phyloP scores from a whole-genome alignment of 2,888 invertebrate genomes.

The Limnephilus rhombicus region DNA sequence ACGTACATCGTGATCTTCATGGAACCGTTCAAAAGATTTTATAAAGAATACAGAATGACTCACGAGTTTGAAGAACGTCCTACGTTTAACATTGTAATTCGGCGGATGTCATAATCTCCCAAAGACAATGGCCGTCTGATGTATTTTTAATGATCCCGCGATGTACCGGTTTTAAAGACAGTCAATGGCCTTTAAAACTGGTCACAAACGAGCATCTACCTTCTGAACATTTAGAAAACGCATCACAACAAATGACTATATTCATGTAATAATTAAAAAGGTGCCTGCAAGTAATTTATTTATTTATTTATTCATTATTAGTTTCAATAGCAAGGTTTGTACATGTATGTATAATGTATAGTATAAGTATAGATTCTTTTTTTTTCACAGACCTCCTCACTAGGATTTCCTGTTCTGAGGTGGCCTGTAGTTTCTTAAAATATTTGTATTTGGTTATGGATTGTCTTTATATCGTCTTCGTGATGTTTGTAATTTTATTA shows the following conservation, averaged over 20 bases:
- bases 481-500: too few relatives aligned
- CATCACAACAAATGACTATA: background rate
- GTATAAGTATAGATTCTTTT: too few relatives aligned
- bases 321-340: too few relatives aligned
- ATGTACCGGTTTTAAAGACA: background rate
- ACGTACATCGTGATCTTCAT: background rate
- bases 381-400: too few relatives aligned
- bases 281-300: too few relatives aligned
- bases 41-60: background rate
- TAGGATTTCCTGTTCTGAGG: too few relatives aligned
- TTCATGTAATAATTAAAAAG: too few relatives aligned
- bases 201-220: background rate
- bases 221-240: background rate
- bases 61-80: background rate
- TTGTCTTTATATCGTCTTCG: too few relatives aligned
- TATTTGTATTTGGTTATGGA: too few relatives aligned
- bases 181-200: background rate
- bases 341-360: too few relatives aligned
- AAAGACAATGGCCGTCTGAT: background rate
- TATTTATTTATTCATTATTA: too few relatives aligned
- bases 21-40: background rate
- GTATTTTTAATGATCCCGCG: background rate
- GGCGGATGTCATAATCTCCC: background rate
- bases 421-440: too few relatives aligned
- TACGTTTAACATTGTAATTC: background rate